A percentile compares a stretch with the other conserved stretches of the same genome.
Evolutionary conservation across 2,797 vertebrate species (phyloP).

Genomic region (Calcarius lapponicus): DNA sequence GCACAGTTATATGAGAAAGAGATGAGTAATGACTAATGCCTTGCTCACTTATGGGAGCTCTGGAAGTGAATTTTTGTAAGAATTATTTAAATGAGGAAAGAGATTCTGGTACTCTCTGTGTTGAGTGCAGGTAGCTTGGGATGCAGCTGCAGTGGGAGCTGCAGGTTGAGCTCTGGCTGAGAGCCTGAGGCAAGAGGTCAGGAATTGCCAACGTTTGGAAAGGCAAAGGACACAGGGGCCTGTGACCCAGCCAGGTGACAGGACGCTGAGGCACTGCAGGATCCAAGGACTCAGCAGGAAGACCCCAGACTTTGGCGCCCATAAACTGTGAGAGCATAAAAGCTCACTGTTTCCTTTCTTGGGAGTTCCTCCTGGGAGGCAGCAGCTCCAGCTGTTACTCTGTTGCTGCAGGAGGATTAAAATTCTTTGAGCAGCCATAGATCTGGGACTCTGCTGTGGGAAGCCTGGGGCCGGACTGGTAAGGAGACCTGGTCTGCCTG

Average conservation of each 20-base stretch:
- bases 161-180: neutral
- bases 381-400: neutral
- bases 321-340: no score
- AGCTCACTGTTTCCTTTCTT: neutral
- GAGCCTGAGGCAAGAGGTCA: neutral
- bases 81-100: neutral
- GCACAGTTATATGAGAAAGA: neutral
- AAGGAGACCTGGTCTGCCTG: neutral
- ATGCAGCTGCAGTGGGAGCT: neutral
- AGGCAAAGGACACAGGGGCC: neutral
- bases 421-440: fast-evolving
- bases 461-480: fast-evolving
- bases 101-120: neutral
- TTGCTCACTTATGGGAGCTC: neutral
- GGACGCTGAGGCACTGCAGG: neutral
- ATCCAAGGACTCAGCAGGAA: neutral
- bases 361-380: neutral
- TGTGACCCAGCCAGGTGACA: neutral
- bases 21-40: neutral
- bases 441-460: no score
- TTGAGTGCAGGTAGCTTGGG: fast-evolving
- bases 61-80: neutral
- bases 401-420: neutral
- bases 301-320: no score
- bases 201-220: neutral